Conservation (phyloP, 2,888 invertebrate genomes). For the Polietes domitor region DNA sequence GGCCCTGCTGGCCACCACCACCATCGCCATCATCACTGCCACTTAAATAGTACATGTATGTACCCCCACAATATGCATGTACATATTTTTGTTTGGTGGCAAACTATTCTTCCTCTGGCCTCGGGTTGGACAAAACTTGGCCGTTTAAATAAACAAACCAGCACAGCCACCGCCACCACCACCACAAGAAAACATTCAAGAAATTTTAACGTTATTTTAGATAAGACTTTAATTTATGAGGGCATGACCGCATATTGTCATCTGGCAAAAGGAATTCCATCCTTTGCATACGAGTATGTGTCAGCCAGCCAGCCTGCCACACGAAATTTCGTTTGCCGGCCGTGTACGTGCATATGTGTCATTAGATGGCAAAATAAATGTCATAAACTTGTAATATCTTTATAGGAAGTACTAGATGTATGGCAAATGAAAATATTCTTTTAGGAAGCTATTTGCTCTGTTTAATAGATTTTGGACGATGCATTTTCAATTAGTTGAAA, state of each 20-base stretch:
- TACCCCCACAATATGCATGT: neutral
- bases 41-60: too few species aligned
- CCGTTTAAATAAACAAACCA: neutral
- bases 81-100: slow-evolving; percentile 48
- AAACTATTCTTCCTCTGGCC: slow-evolving; percentile 37
- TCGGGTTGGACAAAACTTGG: neutral
- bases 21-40: neutral
- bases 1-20: neutral
- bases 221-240: slow-evolving; percentile 66
- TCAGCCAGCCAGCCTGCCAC: neutral
- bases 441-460: neutral
- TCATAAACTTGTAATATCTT: slow-evolving; percentile 66
- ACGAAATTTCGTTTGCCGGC: neutral
- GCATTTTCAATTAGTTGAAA: neutral
- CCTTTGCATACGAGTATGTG: slow-evolving; percentile 9
- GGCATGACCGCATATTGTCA: slow-evolving; percentile 52
- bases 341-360: slow-evolving; percentile 48
- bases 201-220: slow-evolving; percentile 61
- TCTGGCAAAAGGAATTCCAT: slow-evolving; percentile 39
- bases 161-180: neutral
- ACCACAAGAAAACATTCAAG: slow-evolving; percentile 39
- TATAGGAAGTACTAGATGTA: slow-evolving; percentile 52
- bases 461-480: slow-evolving; percentile 3
- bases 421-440: neutral
- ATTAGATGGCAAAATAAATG: slow-evolving; percentile 63